Evolutionary conservation across 2,797 vertebrate genomes (phyloP), one percentile per base, ranked within the genome.

Genomic region (Apodemus agrarius): DNA sequence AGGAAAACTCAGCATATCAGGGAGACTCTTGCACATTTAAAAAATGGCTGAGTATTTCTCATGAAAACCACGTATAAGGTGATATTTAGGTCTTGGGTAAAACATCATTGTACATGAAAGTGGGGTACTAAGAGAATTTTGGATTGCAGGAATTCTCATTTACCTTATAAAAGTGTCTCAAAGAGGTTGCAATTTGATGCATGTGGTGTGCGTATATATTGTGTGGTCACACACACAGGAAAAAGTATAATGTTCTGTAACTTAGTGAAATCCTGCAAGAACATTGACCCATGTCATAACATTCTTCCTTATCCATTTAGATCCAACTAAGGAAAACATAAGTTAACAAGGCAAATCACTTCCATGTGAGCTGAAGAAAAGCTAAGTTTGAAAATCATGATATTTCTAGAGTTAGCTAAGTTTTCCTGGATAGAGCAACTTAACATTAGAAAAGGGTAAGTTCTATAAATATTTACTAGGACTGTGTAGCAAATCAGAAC

Each of bases 101-200:
- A 72, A 63, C 78, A 43, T 22, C 29, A 75, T 86, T 21, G 17
- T 26, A 72, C 34, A 57, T 83, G 14, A 83, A 96, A 93, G 61
- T n/a, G 57, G 1, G 19, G 21, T 95, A 10, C 6, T 6, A 21
- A 88, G 67, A 91, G 63, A 92, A 26, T 40, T 52, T 94, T 88
- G 6, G 78, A 61, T 85, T 81, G 69, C n/a, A 40, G 46, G 63
- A 75, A n/a, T 89, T 96, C 43, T 90, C 57, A 95, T 79, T 67
- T 52, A 78, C 34, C 29, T 85, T 49, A 24, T 8, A 16, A 79
- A 88, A 57, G 61, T 69, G 9, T 74, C 31, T 0, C 83, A 91
- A 87, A 88, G 14, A 72, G 17, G 22, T 69, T 94, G 24, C 85
- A 93, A 96, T 19, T 69, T 81, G 52, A 69, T 90, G n/a, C 76